Conservation (phyloP, 2,888 invertebrate species). For the Synergus gifuensis region DNA sequence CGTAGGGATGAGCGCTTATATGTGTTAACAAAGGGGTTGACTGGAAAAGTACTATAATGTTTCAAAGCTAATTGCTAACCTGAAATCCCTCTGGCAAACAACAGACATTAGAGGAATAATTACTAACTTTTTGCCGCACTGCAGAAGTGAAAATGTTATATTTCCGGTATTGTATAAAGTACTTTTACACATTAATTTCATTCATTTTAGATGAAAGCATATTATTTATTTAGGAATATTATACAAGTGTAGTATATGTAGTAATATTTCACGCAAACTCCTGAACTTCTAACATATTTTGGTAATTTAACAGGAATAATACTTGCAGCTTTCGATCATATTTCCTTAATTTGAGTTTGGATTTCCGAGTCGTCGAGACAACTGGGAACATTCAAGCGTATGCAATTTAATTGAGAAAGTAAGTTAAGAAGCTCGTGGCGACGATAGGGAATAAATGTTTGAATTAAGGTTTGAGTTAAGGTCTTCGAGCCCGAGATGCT, state of each 20-base stretch:
- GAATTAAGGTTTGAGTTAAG: constrained; percentile 7
- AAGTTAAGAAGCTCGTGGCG: no score
- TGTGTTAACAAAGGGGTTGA: background rate
- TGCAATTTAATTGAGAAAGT: no score
- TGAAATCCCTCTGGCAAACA: constrained; percentile 13
- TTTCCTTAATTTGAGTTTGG: no score
- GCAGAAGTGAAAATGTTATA: constrained; percentile 30
- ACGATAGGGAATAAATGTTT: background rate
- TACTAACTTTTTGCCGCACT: constrained; percentile 35
- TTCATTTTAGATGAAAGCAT: no score
- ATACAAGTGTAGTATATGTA: no score
- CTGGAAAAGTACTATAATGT: constrained; percentile 33
- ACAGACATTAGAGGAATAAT: constrained; percentile 19
- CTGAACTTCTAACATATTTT: background rate
- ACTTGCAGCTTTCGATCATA: no score
- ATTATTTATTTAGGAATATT: no score
- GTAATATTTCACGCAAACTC: no score
- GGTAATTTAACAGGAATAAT: no score
- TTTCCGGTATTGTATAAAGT: background rate
- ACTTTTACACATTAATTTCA: background rate
- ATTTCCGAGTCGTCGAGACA: no score
- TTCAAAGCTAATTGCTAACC: constrained; percentile 30
- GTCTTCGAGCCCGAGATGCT: background rate
- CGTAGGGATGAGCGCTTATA: constrained; percentile 13
- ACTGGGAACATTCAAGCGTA: no score